A percentile compares a stretch with the other conserved stretches of the same genome.
Conservation (phyloP, 2,888 invertebrate species). For the Smittia sp. region DNA sequence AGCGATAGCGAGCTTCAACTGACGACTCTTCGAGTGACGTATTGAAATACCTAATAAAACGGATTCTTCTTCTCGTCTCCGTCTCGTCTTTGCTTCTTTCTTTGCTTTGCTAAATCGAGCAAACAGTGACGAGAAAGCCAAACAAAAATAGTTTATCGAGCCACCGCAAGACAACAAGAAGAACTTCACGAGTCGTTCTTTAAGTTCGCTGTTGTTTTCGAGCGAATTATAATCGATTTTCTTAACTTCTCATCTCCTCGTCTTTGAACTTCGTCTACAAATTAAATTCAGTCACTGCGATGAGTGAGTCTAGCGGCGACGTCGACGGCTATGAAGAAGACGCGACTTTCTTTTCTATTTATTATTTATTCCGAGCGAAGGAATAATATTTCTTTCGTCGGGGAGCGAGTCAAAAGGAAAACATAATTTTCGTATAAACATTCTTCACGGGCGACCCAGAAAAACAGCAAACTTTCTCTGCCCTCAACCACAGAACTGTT, state of each 20-base stretch:
- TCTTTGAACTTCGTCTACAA: neutral
- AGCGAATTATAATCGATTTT: conserved; percentile 33
- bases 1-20: neutral
- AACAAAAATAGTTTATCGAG: conserved; percentile 11
- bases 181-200: neutral
- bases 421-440: conserved; percentile 27
- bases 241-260: neutral
- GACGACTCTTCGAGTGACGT: neutral
- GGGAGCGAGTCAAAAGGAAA: conserved; percentile 7
- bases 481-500: conserved; percentile 11
- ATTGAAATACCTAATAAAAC: neutral
- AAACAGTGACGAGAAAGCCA: neutral
- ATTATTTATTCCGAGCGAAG: conserved; percentile 8
- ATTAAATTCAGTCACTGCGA: conserved; percentile 5
- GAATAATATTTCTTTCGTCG: conserved; percentile 25
- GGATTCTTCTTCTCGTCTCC: neutral
- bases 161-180: neutral
- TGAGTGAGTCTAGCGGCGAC: neutral
- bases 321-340: neutral
- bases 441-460: neutral
- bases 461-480: conserved; percentile 6
- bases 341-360: neutral
- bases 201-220: neutral
- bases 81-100: neutral
- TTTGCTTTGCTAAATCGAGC: neutral